Base-by-base conservation (phyloP, 1,140 invertebrate genomes). In the Drepana arcuata region DNA sequence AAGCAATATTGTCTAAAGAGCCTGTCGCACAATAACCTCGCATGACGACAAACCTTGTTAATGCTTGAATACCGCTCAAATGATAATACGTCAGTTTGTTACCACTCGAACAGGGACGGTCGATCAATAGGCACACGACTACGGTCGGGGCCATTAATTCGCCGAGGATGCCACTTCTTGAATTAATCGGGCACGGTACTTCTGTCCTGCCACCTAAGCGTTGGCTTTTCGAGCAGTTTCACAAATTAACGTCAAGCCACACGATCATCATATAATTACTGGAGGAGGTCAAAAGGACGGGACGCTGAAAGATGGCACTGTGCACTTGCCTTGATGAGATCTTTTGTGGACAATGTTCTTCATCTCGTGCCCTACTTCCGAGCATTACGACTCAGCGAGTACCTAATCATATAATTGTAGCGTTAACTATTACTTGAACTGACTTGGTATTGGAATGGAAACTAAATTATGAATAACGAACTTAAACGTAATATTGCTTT, bases 171-270 rank as follows among this genome's bases (percentile, higher is more conserved):
- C 56, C 58, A 63, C 56, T 66, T 63, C 65, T 71, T 72, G 63
- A 73, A 72, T 77, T 77, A 73, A 77, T 73, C 57, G 67, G 44
- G 55, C 49, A 46, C 60, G 44, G 55, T 53, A 51, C 44, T 57
- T 51, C 41, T 50, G 43, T 34, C 36, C 46, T 36, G 58, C 51
- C 50, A 59, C 57, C 66, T 62, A 63, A 67, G 57, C 62, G 52
- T 67, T 48, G 54, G 66, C 54, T 71, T 70, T 69, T 60, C 58
- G 56, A 62, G 54, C 61, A 64, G 68, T 64, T 69, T 74, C 68
- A 70, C 70, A 70, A 72, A 74, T 77, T 73, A 67, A 66, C 69
- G 50, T 64, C 50, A 53, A 55, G 47, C 51, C 51, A 55, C 55
- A 62, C 31, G 48, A 54, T 54, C 47, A 51, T 53, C 65, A 58